Evolutionary conservation across 2,113 vertebrate species (phyloP).

Genomic region (Dromas ardeola): DNA sequence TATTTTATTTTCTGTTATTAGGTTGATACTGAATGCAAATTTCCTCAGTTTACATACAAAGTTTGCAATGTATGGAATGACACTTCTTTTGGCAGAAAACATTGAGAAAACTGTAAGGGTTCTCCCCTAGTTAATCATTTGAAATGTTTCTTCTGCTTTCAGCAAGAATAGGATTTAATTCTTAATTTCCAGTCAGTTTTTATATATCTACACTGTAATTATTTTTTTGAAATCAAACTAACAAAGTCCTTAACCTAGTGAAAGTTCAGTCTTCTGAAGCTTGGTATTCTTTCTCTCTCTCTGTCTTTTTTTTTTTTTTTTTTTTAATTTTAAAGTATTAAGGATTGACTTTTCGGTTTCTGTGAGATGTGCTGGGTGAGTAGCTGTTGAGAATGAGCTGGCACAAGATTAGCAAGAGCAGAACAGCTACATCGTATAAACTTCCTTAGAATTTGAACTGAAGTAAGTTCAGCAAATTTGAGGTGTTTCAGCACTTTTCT

Average conservation of each 20-base stretch:
- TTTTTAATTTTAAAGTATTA: not conserved
- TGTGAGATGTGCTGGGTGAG: not conserved
- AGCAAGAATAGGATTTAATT: not conserved
- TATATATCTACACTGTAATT: not conserved
- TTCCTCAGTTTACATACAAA: not conserved
- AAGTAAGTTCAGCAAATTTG: not conserved
- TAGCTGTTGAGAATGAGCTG: not conserved
- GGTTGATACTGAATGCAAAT: not conserved
- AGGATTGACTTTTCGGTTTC: not conserved
- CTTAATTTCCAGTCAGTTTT: not conserved
- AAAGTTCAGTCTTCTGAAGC: not conserved
- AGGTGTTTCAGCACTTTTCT: not conserved
- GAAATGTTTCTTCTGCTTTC: not conserved
- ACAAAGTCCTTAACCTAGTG: not conserved
- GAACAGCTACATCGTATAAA: not conserved
- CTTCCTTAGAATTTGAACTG: not conserved
- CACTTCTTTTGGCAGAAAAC: not conserved
- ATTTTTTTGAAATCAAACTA: not conserved
- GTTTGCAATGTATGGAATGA: not conserved
- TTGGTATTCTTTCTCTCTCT: not conserved
- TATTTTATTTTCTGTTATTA: not conserved
- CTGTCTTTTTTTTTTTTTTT: too few relatives aligned
- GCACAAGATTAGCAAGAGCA: not conserved
- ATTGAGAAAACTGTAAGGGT: not conserved
- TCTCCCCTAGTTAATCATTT: not conserved